Evolutionary conservation across 2,113 vertebrate genomes (phyloP), one percentile per base, ranked within the genome.

Genomic region (Crotophaga sulcirostris): DNA sequence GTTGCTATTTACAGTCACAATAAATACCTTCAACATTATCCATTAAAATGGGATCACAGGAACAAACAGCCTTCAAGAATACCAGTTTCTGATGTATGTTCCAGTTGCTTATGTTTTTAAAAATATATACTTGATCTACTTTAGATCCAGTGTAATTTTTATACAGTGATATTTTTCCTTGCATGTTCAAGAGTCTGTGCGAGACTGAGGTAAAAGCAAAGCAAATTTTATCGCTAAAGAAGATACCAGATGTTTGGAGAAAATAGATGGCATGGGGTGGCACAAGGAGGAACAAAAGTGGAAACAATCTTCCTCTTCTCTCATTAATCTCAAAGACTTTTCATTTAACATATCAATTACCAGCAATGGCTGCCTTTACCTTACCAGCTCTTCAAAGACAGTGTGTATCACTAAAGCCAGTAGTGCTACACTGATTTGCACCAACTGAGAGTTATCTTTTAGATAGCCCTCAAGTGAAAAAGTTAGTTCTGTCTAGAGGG

Each of bases 31-130:
- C 42, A 75, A 78, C 11, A 62, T 86, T 73, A 84, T 45, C 68
- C 51, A 83, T 59, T 87, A 93, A 68, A 92, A 90, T 20, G 52
- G 44, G 47, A 93, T 94, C 87, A 96, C 79, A 96, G 82, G 33
- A 94, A 56, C 52, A 62, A 76, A 74, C 7, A 33, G 24, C 40
- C 79, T 76, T 79, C 34, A 90, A 58, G 66, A 89, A 66, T 54
- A 74, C 23, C n/a, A 28, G 9, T n/a, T 79, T 56, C 26, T 3
- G 3, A 62, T 18, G 78, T 26, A 55, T 3, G 6, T 51, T 36
- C 74, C 56, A 56, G 28, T 55, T 69, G 25, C 36, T 59, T 58
- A 45, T 31, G 11, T 21, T 75, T 90, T 44, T 13, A 8, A 90
- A 75, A 25, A 66, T 16, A 79, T 3, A 55, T 47, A 40, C 14